Percentiles rank a stretch among this genome's conserved stretches.
These are phyloP conservation scores for Cynocephalus volans DNA, from an alignment of 2,113 vertebrate species.

Conservation along the genomic window DNA sequence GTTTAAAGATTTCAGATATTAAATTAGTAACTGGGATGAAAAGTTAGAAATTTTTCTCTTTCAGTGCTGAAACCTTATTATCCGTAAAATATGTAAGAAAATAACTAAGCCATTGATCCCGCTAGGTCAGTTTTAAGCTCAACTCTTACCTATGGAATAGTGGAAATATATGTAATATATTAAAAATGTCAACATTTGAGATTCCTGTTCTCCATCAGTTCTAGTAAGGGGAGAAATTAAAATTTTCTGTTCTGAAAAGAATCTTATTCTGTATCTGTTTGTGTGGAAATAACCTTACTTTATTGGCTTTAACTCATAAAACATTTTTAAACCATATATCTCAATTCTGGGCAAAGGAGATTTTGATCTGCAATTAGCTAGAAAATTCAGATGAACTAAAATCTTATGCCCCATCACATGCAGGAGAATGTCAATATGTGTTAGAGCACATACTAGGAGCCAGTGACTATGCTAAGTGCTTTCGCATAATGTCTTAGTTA, in stretches of 20 bases:
- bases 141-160: background rate
- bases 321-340: constrained; percentile 1
- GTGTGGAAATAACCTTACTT: background rate
- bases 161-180: background rate
- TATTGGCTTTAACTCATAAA: constrained; percentile 33
- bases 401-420: background rate
- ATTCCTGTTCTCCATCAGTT: background rate
- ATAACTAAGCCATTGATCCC: background rate
- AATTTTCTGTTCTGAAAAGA: background rate
- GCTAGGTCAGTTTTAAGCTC: background rate
- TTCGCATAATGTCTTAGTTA: background rate
- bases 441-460: background rate
- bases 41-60: background rate
- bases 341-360: background rate
- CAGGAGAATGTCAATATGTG: background rate
- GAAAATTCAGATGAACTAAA: constrained; percentile 8
- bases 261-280: background rate
- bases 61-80: background rate
- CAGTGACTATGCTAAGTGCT: background rate
- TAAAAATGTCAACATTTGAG: background rate
- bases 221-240: background rate
- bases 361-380: background rate
- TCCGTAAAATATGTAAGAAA: background rate
- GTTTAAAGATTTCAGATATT: background rate
- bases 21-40: background rate